Base-by-base conservation (phyloP, 2,113 vertebrate species). In the Lota lota region DNA sequence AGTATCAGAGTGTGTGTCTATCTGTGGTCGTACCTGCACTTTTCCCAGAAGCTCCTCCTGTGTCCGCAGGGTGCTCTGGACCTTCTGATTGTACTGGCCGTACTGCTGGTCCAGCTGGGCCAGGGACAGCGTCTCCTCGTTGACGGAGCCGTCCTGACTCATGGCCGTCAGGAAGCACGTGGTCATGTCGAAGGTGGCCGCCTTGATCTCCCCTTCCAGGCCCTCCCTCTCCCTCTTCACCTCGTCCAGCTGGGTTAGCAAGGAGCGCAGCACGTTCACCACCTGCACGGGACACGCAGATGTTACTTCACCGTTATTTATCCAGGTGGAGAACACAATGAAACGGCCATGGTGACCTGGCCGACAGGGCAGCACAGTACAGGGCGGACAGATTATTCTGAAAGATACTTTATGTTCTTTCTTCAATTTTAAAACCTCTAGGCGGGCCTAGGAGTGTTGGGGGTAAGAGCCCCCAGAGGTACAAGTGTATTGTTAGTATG, bases 161-260 rank as follows among this genome's bases (percentile, higher is more conserved):
- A 99, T 90, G 1, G 97, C 95, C 1, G 89, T 92, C 83, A 99
- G 88, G 89, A 99, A 99, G 86, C 91, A 90, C 77, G 87, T 82
- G 0, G 94, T 93, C 96, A 99, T 96, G 83, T 99, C 97, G 85
- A 97, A 99, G 79, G 94, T 95, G 40, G 95, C 93, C 0, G 90
- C 86, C 80, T 98, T 99, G 79, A 99, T 80, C 74, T 99, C 97
- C 61, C 86, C 94, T 86, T 99, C 97, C 72, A 98, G 70, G 51
- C 85, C 79, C 68, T 99, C 97, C 79, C 97, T 92, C 79, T 97
- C 96, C 73, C 89, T 94, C 88, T 98, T 99, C 21, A 98, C 78
- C 68, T 95, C 93, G 28, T 99, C 96, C 84, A 99, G 88, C 85
- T 77, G 85, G 72, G 88, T 28, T 22, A 99, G 83, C 82, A 96